A percentile compares a stretch with the other conserved stretches of the same genome.
These are phyloP conservation scores for Temnothorax longispinosus DNA, from an alignment of 1,140 invertebrate genomes.

Conservation along the genomic window DNA sequence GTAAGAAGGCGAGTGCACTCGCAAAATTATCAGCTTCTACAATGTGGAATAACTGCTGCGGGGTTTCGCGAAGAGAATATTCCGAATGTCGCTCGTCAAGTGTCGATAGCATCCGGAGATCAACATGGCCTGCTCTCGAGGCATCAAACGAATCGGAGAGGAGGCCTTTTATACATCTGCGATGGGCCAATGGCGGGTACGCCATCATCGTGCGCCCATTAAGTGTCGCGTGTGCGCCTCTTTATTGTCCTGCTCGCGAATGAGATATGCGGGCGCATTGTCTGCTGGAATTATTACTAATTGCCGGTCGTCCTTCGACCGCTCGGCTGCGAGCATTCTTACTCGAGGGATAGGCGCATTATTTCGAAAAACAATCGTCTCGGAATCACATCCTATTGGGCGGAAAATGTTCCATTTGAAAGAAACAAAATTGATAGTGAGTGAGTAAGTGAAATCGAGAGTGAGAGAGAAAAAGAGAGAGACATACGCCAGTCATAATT, in stretches of 20 bases:
- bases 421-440: background rate
- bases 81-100: background rate
- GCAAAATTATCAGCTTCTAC: background rate
- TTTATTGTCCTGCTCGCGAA: constrained; percentile 69
- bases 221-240: constrained; percentile 45
- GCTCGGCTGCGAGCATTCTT: constrained; percentile 43
- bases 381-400: background rate
- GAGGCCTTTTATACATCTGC: constrained; percentile 28
- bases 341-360: constrained; percentile 15
- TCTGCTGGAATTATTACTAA: constrained; percentile 80
- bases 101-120: constrained; percentile 16
- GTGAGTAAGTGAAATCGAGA: background rate
- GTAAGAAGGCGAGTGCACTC: background rate
- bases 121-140: constrained; percentile 17
- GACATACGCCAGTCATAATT: background rate
- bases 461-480: background rate
- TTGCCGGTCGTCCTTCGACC: constrained; percentile 79
- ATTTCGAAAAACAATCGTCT: constrained; percentile 20
- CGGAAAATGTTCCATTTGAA: background rate
- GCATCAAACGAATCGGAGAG: constrained; percentile 55
- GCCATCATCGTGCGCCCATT: constrained; percentile 56
- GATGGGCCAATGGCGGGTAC: constrained; percentile 42
- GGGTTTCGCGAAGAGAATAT: background rate
- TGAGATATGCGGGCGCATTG: constrained; percentile 78
- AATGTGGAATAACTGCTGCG: background rate